Percentiles rank a stretch among this genome's conserved stretches.
These are phyloP conservation scores for Mus pahari DNA, from an alignment of 2,113 vertebrate genomes.

Conservation along the genomic window DNA sequence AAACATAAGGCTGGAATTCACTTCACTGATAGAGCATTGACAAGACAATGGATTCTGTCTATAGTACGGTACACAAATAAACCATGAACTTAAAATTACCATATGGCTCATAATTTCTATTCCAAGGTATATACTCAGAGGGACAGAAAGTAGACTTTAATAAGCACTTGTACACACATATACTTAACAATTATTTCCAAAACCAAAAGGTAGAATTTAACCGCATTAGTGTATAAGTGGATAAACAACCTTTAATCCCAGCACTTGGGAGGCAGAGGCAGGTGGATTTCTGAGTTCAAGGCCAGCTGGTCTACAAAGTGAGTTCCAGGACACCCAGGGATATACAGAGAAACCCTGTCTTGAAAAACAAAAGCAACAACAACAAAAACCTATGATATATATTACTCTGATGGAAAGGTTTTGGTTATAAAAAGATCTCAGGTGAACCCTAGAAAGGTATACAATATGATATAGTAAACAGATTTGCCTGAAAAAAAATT, in stretches of 20 bases:
- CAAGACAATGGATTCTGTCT: neutral
- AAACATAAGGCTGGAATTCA: neutral
- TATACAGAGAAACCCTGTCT: no score
- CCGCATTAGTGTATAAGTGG: neutral
- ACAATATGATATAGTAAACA: neutral
- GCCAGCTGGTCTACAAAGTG: no score
- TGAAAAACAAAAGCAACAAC: no score
- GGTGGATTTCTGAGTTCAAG: no score
- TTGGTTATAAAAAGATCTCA: constrained; percentile 19
- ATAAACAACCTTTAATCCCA: no score
- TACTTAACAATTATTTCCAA: neutral
- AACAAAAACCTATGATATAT: neutral
- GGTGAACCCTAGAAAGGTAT: neutral
- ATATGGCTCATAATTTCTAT: neutral
- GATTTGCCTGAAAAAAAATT: neutral
- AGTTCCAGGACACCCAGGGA: no score
- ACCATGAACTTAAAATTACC: neutral
- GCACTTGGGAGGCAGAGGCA: no score
- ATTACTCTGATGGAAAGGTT: neutral
- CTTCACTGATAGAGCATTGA: neutral
- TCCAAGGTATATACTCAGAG: neutral
- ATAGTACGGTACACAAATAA: neutral
- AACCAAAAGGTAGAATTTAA: neutral
- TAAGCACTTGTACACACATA: neutral
- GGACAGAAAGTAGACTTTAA: neutral